A percentile compares a stretch with the other conserved stretches of the same genome.
Evolutionary conservation across 2,797 vertebrate species (phyloP).

Genomic region (Australoheros facetus): DNA sequence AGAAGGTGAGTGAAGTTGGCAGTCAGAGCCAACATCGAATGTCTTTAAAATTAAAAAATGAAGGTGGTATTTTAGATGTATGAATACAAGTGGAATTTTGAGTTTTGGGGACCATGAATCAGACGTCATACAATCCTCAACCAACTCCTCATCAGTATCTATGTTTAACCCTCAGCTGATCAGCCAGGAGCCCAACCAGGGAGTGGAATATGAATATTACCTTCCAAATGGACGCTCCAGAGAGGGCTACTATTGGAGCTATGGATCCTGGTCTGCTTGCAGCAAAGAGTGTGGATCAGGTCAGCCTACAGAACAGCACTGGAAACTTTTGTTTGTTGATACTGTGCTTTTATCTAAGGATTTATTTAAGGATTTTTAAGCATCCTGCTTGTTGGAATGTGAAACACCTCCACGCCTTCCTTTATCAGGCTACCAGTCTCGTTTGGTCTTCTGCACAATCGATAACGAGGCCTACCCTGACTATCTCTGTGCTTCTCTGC

Average conservation of each 20-base stretch:
- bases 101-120: not conserved
- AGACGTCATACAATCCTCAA: not conserved
- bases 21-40: no score
- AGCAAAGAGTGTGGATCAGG: slow-evolving; percentile 92
- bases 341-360: not conserved
- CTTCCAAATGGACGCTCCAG: slow-evolving; percentile 77
- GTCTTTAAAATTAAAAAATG: not conserved
- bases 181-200: slow-evolving; percentile 90
- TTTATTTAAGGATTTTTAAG: not conserved
- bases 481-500: slow-evolving; percentile 86
- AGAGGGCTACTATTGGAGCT: slow-evolving; percentile 89
- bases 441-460: slow-evolving; percentile 90
- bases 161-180: slow-evolving; percentile 82
- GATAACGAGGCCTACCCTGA: slow-evolving; percentile 91
- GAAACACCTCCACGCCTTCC: not conserved
- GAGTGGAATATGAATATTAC: slow-evolving; percentile 91
- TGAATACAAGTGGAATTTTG: not conserved
- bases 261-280: slow-evolving; percentile 91
- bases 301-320: slow-evolving; percentile 55
- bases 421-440: slow-evolving; percentile 89
- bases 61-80: not conserved
- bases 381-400: not conserved
- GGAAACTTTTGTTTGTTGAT: not conserved
- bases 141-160: not conserved
- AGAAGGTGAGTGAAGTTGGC: no score